phyloP scores from a whole-genome alignment of 2,797 vertebrate species.

The Buceros bicornis region DNA sequence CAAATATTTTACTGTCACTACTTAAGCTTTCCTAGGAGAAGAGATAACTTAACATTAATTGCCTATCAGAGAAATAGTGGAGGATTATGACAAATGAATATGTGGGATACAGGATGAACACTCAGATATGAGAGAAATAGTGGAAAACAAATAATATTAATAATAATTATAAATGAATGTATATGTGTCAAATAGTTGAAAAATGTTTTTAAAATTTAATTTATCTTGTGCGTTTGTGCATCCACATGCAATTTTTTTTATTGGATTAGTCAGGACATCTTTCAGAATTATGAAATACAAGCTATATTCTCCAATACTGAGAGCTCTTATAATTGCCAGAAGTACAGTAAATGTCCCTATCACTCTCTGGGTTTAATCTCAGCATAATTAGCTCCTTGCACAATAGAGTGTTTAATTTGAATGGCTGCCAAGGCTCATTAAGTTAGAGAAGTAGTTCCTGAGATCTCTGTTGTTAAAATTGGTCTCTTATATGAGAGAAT shows the following conservation, averaged over 20 bases:
- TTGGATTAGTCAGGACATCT: conserved; percentile 58
- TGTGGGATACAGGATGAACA: neutral
- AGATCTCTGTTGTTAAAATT: conserved; percentile 79
- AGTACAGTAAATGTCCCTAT: conserved; percentile 79
- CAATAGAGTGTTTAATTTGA: conserved; percentile 84
- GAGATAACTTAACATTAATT: conserved; percentile 56
- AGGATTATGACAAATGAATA: conserved; percentile 24
- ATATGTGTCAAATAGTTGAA: neutral
- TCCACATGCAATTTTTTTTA: conserved; percentile 47
- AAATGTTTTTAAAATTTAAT: conserved; percentile 40
- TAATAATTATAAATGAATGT: conserved; percentile 20
- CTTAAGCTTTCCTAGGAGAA: conserved; percentile 17
- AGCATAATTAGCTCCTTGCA: conserved; percentile 83
- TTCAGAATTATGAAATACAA: conserved; percentile 76
- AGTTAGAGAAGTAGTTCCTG: conserved; percentile 79
- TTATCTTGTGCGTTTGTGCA: conserved; percentile 35
- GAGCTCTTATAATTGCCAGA: conserved; percentile 73
- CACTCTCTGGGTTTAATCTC: conserved; percentile 81
- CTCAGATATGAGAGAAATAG: neutral
- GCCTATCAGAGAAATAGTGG: conserved; percentile 16
- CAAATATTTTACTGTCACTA: conserved; percentile 49
- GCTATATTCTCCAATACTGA: conserved; percentile 62
- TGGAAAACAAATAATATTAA: conserved; percentile 38
- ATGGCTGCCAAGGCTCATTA: conserved; percentile 83
- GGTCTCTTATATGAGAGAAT: conserved; percentile 51